Percentiles rank a stretch among this genome's conserved stretches.
Evolutionary conservation across 1,140 invertebrate genomes (phyloP).

Genomic region (Spodoptera frugiperda): DNA sequence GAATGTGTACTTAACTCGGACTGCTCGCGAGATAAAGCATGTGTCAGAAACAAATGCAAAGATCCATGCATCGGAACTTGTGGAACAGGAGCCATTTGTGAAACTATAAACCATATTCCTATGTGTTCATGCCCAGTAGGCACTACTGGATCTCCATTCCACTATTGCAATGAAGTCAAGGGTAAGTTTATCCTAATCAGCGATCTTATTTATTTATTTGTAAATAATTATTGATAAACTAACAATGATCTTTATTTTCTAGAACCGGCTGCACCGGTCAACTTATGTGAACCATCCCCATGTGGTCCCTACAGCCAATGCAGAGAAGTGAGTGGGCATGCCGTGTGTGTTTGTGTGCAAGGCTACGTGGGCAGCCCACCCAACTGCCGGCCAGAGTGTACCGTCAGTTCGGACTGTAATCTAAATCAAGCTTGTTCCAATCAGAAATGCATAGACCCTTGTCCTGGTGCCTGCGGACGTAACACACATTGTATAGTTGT

Average conservation of each 20-base stretch:
- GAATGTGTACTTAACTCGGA: constrained; percentile 90
- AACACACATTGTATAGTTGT: constrained; percentile 89
- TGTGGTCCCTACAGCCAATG: constrained; percentile 91
- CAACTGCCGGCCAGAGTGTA: constrained; percentile 90
- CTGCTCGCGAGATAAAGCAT: constrained; percentile 89
- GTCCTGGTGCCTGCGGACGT: constrained; percentile 90
- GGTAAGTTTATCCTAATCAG: constrained; percentile 67
- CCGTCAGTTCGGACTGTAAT: constrained; percentile 90
- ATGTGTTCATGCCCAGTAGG: constrained; percentile 89
- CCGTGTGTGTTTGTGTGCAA: constrained; percentile 90
- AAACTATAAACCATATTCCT: constrained; percentile 93
- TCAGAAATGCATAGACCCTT: constrained; percentile 91
- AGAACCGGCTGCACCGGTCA: constrained; percentile 65
- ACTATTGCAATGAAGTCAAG: constrained; percentile 84
- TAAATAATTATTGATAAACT: not conserved
- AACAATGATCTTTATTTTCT: constrained; percentile 53
- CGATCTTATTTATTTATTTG: not conserved
- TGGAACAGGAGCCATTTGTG: constrained; percentile 90
- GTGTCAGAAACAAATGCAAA: constrained; percentile 90
- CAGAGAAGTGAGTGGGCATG: constrained; percentile 88
- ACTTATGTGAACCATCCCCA: constrained; percentile 87
- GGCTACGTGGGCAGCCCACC: constrained; percentile 91
- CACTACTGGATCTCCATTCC: constrained; percentile 92
- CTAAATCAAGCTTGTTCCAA: constrained; percentile 88
- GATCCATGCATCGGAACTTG: constrained; percentile 92